Evolutionary conservation across 2,113 vertebrate species (phyloP), one percentile per base, ranked within the genome.

Genomic region (Lophius piscatorius): DNA sequence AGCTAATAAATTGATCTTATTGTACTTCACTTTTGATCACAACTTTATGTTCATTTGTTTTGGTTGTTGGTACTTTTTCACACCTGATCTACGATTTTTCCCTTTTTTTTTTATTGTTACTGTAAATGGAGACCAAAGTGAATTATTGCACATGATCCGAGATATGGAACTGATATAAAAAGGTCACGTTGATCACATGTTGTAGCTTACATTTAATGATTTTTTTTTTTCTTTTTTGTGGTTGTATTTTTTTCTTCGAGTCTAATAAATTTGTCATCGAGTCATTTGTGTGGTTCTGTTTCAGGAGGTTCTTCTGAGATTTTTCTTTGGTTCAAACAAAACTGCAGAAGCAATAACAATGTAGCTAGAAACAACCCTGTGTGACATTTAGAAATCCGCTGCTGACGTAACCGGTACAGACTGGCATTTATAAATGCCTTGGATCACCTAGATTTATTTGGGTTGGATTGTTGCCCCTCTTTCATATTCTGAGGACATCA

Each of bases 201-300:
- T n/a, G n/a, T n/a, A n/a, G n/a, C n/a, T n/a, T n/a, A n/a, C n/a
- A n/a, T n/a, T n/a, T n/a, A n/a, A n/a, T n/a, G n/a, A n/a, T n/a
- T n/a, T n/a, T n/a, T n/a, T n/a, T n/a, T n/a, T n/a, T n/a, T n/a
- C n/a, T n/a, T 49, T 23, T 65, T 51, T 46, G 9, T 54, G 13
- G 47, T 49, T 58, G 31, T 14, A 69, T 42, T 45, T 36, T 59
- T 6, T 62, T 55, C 72, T 46, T 16, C 31, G 31, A n/a, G n/a
- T 59, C 2, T 20, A 84, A 78, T 85, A 81, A 84, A 86, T 61
- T 54, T 63, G 54, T 47, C 71, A 46, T 41, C 35, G 22, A 74
- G n/a, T n/a, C n/a, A n/a, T 44, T 38, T 54, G 14, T 35, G 28
- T 17, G 4, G 38, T 40, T 5, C 16, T 1, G 1, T 40, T 40